phyloP scores from a whole-genome alignment of 2,888 invertebrate genomes.

The Carcina quercana region DNA sequence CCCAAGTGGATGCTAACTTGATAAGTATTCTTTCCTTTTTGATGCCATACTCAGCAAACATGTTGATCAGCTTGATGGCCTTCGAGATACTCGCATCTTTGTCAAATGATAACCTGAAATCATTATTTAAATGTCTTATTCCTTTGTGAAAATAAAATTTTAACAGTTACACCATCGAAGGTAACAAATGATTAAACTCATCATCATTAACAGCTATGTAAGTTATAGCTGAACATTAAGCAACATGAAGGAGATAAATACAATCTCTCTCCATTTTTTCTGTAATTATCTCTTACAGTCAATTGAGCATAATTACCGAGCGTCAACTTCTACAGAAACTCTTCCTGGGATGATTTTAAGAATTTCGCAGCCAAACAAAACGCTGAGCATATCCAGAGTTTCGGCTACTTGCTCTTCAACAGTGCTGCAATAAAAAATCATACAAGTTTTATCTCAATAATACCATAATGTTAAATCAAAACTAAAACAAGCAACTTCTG shows the following conservation, averaged over 20 bases:
- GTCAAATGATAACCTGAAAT: conserved; percentile 91
- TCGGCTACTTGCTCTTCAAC: conserved; percentile 83
- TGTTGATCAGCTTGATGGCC: conserved; percentile 88
- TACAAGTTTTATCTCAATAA: too few species aligned
- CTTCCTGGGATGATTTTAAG: conserved; percentile 97
- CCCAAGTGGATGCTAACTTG: conserved; percentile 99
- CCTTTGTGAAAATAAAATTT: too few species aligned
- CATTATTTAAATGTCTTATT: neutral
- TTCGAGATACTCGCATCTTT: conserved; percentile 93
- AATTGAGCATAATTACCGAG: too few species aligned
- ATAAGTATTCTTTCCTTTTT: conserved; percentile 95
- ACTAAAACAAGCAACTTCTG: too few species aligned
- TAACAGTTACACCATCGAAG: too few species aligned
- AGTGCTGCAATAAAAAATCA: conserved; percentile 67
- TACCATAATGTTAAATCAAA: too few species aligned
- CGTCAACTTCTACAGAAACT: conserved; percentile 97
- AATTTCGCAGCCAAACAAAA: conserved; percentile 97
- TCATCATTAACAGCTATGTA: too few species aligned
- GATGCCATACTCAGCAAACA: conserved; percentile 94
- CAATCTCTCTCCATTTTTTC: too few species aligned
- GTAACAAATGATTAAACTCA: too few species aligned
- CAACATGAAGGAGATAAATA: too few species aligned
- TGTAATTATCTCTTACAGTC: too few species aligned
- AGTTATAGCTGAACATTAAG: too few species aligned
- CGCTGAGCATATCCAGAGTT: conserved; percentile 95